phyloP scores from a whole-genome alignment of 2,888 invertebrate species.

The Platycheirus albimanus region DNA sequence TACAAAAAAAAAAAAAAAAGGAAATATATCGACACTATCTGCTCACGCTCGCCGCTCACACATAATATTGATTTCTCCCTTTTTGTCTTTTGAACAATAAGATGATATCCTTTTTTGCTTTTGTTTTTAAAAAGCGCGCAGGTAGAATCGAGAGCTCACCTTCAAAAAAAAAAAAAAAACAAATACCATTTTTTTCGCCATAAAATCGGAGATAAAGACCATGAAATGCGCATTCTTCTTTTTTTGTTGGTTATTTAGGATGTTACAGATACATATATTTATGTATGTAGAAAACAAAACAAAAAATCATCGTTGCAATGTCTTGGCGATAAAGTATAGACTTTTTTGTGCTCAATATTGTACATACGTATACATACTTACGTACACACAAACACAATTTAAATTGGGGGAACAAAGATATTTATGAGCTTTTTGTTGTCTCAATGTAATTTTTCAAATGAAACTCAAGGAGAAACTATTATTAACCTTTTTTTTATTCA shows the following conservation, averaged over 20 bases:
- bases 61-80: conserved; percentile 27
- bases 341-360: conserved; percentile 1
- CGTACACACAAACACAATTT: conserved; percentile 35
- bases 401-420: conserved; percentile 74
- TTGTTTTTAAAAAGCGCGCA: conserved; percentile 4
- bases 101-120: conserved; percentile 50
- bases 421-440: conserved; percentile 78
- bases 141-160: conserved; percentile 21
- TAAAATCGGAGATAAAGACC: conserved; percentile 51
- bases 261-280: neutral
- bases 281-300: no score
- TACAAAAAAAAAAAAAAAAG: conserved; percentile 11
- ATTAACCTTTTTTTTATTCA: conserved; percentile 38
- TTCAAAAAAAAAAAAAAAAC: conserved; percentile 20
- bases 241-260: conserved; percentile 50
- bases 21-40: conserved; percentile 23
- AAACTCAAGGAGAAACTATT: conserved; percentile 69
- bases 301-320: conserved; percentile 12
- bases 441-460: conserved; percentile 76
- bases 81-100: conserved; percentile 25
- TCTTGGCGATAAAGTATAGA: conserved; percentile 8
- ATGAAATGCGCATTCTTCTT: conserved; percentile 63
- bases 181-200: conserved; percentile 2
- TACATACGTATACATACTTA: neutral
- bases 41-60: conserved; percentile 22